These are phyloP conservation scores for Odontocolon sp. DNA, from an alignment of 2,888 invertebrate genomes.

Conservation along the genomic window DNA sequence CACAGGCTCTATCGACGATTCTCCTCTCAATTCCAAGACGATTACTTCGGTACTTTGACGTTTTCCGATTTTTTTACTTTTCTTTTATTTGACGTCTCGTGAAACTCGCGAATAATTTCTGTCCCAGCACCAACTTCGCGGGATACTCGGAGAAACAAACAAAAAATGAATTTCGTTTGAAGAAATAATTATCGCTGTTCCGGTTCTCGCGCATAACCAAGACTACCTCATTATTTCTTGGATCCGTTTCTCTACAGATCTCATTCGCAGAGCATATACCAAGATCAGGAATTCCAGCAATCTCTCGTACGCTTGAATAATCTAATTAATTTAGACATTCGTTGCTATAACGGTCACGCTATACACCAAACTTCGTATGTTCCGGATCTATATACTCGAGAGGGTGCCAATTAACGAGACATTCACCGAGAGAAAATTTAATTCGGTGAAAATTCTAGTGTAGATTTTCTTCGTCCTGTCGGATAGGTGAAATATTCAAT, in stretches of 20 bases:
- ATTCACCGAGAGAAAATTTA: slow-evolving; percentile 23
- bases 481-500: slow-evolving; percentile 23
- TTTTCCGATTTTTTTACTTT: slow-evolving; percentile 19
- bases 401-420: slow-evolving; percentile 24
- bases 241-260: too few relatives aligned
- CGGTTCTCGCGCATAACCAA: too few relatives aligned
- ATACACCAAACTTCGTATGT: not conserved
- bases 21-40: slow-evolving; percentile 14
- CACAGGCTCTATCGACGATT: slow-evolving; percentile 22
- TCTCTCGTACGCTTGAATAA: not conserved
- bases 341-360: not conserved
- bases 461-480: not conserved
- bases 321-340: slow-evolving; percentile 27
- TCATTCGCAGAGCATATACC: not conserved
- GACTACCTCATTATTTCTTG: too few relatives aligned
- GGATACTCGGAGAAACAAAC: slow-evolving; percentile 20
- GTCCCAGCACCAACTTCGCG: slow-evolving; percentile 51
- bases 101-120: slow-evolving; percentile 18
- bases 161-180: slow-evolving; percentile 14
- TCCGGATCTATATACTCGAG: not conserved
- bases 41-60: slow-evolving; percentile 13
- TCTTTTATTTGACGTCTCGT: slow-evolving; percentile 40
- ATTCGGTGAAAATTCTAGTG: slow-evolving; percentile 28
- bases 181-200: not conserved
- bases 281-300: not conserved